Evolutionary conservation across 2,797 vertebrate genomes (phyloP), one percentile per base, ranked within the genome.

Genomic region (Chiroxiphia lanceolata): DNA sequence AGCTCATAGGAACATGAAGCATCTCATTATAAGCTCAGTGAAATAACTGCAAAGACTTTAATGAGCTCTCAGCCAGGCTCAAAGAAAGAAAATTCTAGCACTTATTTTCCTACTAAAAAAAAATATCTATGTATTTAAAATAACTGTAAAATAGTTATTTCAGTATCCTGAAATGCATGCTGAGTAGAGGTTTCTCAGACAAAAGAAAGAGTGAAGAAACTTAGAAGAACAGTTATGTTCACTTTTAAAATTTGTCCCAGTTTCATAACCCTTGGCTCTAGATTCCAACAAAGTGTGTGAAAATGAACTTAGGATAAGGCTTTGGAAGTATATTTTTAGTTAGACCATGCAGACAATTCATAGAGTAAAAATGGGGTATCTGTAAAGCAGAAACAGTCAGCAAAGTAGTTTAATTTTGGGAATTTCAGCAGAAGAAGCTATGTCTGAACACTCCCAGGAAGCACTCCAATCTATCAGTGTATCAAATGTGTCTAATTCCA

Each of bases 271-370:
- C 63, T 71, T 79, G 80, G 36, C 48, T 90, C 42, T 80, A 53
- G 42, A 50, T 90, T 94, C 74, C 42, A 94, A 67, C 60, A 87
- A 45, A 90, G 44, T 17, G 23, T 57, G 67, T 81, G 40, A 56
- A 94, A 91, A 90, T 17, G 29, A 63, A 71, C 44, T 84, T 59
- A 79, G 47, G 50, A 70, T 50, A 47, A 91, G 57, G 69, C 68
- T 80, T 80, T 72, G 47, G 38, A 93, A 91, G 60, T 38, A 17
- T 94, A 94, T 93, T 96, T 96, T 94, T 88, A 96, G 85, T 67
- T 67, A 79, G 44, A 54, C 26, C 2, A 18, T 13, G 26, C 18
- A 87, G 61, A 34, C 64, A 83, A 89, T 81, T 93, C 69, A 51
- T 7, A 63, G n/a, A 91, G 23, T 91, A 71, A 93, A 94, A 94